phyloP scores from a whole-genome alignment of 2,113 vertebrate species.

The Myiagra hebetior region DNA sequence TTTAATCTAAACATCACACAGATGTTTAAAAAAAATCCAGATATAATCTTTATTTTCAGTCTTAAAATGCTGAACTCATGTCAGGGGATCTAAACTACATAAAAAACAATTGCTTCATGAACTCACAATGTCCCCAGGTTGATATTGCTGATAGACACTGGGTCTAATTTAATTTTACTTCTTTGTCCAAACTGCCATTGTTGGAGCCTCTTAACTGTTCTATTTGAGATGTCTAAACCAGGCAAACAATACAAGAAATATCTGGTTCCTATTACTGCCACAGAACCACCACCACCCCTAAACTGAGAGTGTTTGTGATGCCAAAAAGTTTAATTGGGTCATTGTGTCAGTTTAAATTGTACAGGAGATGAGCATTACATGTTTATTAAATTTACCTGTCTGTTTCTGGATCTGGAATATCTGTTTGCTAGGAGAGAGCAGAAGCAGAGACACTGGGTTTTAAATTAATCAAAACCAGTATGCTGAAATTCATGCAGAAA shows the following conservation, averaged over 20 bases:
- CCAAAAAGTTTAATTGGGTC: constrained; percentile 24
- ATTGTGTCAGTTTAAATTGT: constrained; percentile 3
- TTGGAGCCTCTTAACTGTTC: neutral
- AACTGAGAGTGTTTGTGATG: neutral
- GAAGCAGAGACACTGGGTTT: neutral
- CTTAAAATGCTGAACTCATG: neutral
- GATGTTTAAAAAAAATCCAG: neutral
- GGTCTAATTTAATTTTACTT: neutral
- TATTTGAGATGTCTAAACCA: neutral
- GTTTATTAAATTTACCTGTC: constrained; percentile 16
- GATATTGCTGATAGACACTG: neutral
- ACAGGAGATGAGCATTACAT: neutral
- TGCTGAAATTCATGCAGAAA: neutral
- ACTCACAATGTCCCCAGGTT: neutral
- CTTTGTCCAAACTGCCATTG: neutral
- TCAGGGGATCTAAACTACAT: neutral
- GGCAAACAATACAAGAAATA: neutral
- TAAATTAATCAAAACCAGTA: neutral
- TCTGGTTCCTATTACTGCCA: neutral
- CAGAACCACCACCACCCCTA: neutral
- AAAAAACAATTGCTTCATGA: neutral
- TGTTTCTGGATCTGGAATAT: neutral
- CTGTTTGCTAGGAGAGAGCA: neutral
- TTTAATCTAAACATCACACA: neutral
- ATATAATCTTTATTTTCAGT: neutral